These are phyloP conservation scores for Drosophila ananassae DNA, from an alignment of 1,140 invertebrate species.

Conservation along the genomic window DNA sequence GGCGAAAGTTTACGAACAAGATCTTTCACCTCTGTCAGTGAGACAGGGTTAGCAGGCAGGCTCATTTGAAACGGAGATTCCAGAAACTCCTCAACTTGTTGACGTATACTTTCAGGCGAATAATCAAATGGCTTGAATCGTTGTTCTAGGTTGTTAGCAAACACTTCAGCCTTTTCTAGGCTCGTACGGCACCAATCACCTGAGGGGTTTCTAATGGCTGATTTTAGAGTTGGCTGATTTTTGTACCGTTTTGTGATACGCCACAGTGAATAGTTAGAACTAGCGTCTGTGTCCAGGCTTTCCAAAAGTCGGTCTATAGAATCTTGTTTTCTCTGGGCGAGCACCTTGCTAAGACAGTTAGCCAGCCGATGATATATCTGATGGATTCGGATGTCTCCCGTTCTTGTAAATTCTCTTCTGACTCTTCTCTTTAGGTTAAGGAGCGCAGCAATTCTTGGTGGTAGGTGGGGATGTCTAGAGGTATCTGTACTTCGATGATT, in stretches of 20 bases:
- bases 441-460: too few relatives aligned
- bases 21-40: background rate
- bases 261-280: background rate
- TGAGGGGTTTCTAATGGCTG: background rate
- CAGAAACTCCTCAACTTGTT: background rate
- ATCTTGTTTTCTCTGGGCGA: too few relatives aligned
- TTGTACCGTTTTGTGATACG: slow-evolving; percentile 12
- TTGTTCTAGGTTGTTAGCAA: background rate
- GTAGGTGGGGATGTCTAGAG: too few relatives aligned
- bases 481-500: too few relatives aligned
- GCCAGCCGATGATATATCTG: too few relatives aligned
- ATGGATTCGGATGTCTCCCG: too few relatives aligned
- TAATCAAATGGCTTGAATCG: background rate
- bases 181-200: slow-evolving; percentile 1
- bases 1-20: background rate
- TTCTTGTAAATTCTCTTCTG: too few relatives aligned
- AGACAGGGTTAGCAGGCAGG: background rate
- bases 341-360: too few relatives aligned
- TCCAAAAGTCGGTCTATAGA: background rate
- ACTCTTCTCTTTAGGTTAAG: too few relatives aligned
- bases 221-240: background rate
- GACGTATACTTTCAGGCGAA: background rate
- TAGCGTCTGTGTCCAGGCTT: slow-evolving; percentile 2
- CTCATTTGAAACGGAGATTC: background rate
- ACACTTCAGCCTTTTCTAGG: background rate